A percentile compares a stretch with the other conserved stretches of the same genome.
phyloP scores from a whole-genome alignment of 2,113 vertebrate species.

The Raja brachyura region DNA sequence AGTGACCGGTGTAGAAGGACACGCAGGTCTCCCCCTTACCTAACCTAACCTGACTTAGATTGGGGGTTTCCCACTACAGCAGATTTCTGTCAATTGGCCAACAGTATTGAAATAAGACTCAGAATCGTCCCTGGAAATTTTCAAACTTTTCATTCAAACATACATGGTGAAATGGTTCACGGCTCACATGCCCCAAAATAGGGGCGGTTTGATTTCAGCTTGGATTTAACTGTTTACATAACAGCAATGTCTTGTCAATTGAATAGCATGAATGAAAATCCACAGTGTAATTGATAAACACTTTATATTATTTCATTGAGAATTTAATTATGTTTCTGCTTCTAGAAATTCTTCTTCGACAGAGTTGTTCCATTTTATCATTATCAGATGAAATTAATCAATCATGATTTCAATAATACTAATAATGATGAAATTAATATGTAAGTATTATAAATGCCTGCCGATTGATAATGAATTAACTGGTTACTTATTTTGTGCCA shows the following conservation, averaged over 20 bases:
- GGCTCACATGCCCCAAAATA: neutral
- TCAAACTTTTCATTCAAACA: neutral
- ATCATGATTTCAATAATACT: conserved; percentile 48
- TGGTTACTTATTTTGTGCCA: conserved; percentile 2
- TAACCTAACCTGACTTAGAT: too few relatives aligned
- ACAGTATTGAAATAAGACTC: neutral
- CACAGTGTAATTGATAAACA: neutral
- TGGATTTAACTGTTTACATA: neutral
- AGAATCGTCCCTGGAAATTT: neutral
- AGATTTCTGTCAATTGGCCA: neutral
- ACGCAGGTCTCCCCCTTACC: too few relatives aligned
- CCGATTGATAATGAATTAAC: neutral
- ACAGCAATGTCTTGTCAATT: neutral
- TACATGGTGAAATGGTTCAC: neutral
- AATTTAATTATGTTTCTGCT: conserved; percentile 43
- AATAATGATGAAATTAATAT: conserved; percentile 50
- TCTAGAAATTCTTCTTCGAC: conserved; percentile 66
- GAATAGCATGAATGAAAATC: neutral
- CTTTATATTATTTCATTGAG: neutral
- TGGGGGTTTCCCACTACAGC: neutral
- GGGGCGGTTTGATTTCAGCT: neutral
- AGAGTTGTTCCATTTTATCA: conserved; percentile 59
- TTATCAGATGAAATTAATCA: conserved; percentile 56
- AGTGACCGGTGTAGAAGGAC: too few relatives aligned
- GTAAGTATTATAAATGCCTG: conserved; percentile 53